Base-by-base conservation (phyloP, 2,797 vertebrate species). In the Scolopax rusticola region DNA sequence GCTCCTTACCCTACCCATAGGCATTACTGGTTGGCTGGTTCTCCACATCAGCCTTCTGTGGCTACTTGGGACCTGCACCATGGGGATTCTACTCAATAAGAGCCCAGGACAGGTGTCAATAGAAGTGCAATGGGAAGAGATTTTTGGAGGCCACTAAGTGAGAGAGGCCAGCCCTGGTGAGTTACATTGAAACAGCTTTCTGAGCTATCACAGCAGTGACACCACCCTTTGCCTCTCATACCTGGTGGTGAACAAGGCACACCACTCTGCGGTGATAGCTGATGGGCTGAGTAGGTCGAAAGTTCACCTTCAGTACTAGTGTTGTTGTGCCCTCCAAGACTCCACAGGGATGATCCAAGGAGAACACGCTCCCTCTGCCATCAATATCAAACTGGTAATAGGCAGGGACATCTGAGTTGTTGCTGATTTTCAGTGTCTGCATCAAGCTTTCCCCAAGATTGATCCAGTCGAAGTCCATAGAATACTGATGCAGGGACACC, bases 241-340 rank as follows among this genome's bases (percentile, higher is more conserved):
- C 99, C 98, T 98, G 98, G 91, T 99, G 98, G 76, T 99, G 98
- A 87, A 99, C 86, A 56, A 99, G 98, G 96, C 99, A 99, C 33
- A 97, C 92, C 54, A 99, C 98, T 92, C 98, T 98, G 95, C 99
- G 99, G 92, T 99, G 97, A 96, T 98, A 98, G 83, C 95, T 97
- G 81, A 99, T 98, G 30, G 99, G 97, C 15, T 98, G 97, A 32
- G 91, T 90, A 28, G 99, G 99, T 90, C 77, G 97, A 93, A 99
- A 99, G 65, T 81, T 91, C n/a, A 98, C 97, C 53, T 38, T 98
- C 92, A 99, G 80, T 11, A 40, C 98, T 71, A 93, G 73, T 7
- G 95, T 96, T 87, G 98, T 93, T 74, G 96, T 93, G 87, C 98
- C 98, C 41, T 57, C 84, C 86, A 99, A 82, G 32, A 97, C 96